Conservation (phyloP, 2,888 invertebrate species). For the Deilephila porcellus region DNA sequence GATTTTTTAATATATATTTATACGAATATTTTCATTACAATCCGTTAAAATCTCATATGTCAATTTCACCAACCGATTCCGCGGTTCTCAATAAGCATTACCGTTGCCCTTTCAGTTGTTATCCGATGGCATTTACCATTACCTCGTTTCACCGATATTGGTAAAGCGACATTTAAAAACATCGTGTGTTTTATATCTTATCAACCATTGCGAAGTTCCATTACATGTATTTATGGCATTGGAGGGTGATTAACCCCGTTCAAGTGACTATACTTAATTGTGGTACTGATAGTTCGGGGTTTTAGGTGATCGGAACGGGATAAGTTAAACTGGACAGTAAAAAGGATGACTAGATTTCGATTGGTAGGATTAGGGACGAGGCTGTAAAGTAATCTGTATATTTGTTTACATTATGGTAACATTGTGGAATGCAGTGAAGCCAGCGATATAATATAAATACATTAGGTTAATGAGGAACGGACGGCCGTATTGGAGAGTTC, state of each 20-base stretch:
- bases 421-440: too few species aligned
- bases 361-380: too few species aligned
- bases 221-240: conserved; percentile 7
- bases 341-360: too few species aligned
- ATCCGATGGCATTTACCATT: conserved; percentile 14
- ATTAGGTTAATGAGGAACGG: too few species aligned
- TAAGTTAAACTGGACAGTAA: conserved; percentile 7
- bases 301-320: not conserved
- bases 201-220: conserved; percentile 12
- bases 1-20: too few species aligned
- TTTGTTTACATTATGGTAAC: too few species aligned
- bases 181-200: not conserved
- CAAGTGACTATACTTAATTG: conserved; percentile 15
- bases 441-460: too few species aligned
- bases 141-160: not conserved
- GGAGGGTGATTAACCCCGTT: conserved; percentile 14
- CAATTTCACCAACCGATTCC: too few species aligned
- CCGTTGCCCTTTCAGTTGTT: not conserved
- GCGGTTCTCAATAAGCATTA: not conserved
- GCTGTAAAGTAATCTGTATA: too few species aligned
- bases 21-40: too few species aligned
- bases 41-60: too few species aligned
- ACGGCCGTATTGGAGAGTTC: too few species aligned
- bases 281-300: not conserved
- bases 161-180: not conserved